These are phyloP conservation scores for Luidia sarsii DNA, from an alignment of 53 echinoderm and acorn worm genomes.

Conservation along the genomic window DNA sequence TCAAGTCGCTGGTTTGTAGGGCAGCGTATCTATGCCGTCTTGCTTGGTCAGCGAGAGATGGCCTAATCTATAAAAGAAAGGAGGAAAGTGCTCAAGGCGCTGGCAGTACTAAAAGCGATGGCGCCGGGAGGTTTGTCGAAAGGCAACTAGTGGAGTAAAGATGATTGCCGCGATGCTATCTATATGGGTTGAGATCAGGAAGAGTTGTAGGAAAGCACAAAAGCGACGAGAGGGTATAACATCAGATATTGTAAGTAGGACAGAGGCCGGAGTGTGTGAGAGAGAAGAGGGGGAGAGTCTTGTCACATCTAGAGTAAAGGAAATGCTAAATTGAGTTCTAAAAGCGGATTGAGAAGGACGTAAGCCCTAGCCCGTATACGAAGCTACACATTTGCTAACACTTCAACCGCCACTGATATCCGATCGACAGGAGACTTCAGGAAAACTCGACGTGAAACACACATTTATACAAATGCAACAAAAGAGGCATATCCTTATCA, in stretches of 20 bases:
- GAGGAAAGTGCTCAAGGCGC: constrained; percentile 10
- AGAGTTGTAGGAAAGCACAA: not conserved
- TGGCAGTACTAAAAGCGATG: constrained; percentile 46
- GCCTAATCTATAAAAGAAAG: constrained; percentile 14
- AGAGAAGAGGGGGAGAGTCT: too few relatives aligned
- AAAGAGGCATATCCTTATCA: too few relatives aligned
- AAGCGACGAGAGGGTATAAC: not conserved
- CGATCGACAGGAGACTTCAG: too few relatives aligned
- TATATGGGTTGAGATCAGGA: constrained; percentile 42
- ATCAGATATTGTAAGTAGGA: constrained; percentile 44
- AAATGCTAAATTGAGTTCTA: too few relatives aligned
- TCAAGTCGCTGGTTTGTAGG: constrained; percentile 21
- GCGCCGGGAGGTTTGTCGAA: constrained; percentile 9
- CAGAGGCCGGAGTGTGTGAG: constrained; percentile 41
- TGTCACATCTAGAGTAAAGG: too few relatives aligned
- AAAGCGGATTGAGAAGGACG: too few relatives aligned
- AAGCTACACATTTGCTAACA: too few relatives aligned
- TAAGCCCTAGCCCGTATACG: too few relatives aligned
- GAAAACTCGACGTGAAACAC: too few relatives aligned
- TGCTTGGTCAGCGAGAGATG: constrained; percentile 23
- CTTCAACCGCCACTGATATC: too few relatives aligned
- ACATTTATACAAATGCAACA: too few relatives aligned
- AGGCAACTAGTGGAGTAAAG: constrained; percentile 1
- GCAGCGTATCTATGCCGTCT: not conserved
- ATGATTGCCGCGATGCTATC: constrained; percentile 44